Percentiles rank a stretch among this genome's conserved stretches.
Evolutionary conservation across 2,113 vertebrate species (phyloP).

Genomic region (Poecilia latipinna): DNA sequence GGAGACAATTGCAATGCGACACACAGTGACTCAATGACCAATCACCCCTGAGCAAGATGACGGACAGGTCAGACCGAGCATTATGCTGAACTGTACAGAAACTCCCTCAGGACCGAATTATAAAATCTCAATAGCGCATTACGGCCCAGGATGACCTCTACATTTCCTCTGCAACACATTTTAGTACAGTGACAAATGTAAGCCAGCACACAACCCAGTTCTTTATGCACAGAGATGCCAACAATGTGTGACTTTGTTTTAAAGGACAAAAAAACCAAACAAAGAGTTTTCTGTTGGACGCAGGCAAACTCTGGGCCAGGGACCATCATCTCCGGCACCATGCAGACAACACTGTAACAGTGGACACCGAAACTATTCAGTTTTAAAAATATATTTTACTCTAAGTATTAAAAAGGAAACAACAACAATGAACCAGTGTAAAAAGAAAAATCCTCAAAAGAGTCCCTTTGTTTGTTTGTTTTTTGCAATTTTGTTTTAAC

Average conservation of each 20-base stretch:
- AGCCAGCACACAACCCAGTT: conserved; percentile 29
- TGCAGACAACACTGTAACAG: conserved; percentile 18
- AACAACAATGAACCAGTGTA: background rate
- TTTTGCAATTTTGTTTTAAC: background rate
- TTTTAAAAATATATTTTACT: background rate
- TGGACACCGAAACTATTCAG: background rate
- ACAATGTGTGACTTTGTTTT: conserved; percentile 70
- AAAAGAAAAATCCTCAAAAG: background rate
- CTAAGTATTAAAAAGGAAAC: background rate
- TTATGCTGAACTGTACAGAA: conserved; percentile 2
- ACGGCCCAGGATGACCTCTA: background rate
- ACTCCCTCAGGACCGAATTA: background rate
- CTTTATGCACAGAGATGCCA: conserved; percentile 26
- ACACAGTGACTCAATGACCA: conserved; percentile 3
- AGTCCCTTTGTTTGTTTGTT: too few relatives aligned
- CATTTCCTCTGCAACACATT: conserved; percentile 14
- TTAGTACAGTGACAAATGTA: conserved; percentile 26
- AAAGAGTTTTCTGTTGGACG: conserved; percentile 61
- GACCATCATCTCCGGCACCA: conserved; percentile 66
- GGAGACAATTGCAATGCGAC: background rate
- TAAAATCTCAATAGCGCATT: background rate
- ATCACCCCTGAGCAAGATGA: conserved; percentile 19
- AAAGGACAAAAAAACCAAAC: conserved; percentile 41
- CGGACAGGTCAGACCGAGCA: conserved; percentile 14
- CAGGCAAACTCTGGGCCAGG: conserved; percentile 47